These are phyloP conservation scores for Neosalanx taihuensis DNA, from an alignment of 2,797 vertebrate genomes.

Conservation along the genomic window DNA sequence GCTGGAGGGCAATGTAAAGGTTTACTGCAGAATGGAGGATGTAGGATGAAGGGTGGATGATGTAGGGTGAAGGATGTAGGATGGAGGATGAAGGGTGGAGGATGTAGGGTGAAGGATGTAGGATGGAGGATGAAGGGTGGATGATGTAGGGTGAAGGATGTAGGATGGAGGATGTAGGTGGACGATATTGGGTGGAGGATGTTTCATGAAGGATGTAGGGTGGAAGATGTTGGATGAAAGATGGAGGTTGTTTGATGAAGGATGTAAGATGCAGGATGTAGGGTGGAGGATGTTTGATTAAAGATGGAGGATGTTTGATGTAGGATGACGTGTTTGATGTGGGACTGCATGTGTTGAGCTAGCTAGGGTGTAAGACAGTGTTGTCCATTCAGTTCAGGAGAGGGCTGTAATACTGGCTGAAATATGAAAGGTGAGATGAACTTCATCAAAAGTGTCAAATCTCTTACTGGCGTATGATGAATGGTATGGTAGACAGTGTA, in stretches of 20 bases:
- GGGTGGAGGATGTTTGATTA: neutral
- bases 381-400: no score
- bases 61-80: neutral
- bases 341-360: neutral
- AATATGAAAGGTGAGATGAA: no score
- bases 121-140: neutral
- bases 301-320: neutral
- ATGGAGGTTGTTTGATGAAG: neutral
- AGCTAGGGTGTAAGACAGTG: neutral
- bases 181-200: neutral
- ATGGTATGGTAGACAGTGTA: no score
- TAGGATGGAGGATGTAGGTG: neutral
- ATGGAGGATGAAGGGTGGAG: no score
- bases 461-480: neutral
- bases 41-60: neutral
- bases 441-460: neutral
- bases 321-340: neutral
- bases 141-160: neutral
- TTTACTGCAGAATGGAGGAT: neutral
- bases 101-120: no score
- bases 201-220: neutral
- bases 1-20: neutral
- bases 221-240: neutral
- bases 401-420: no score
- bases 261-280: no score